These are phyloP conservation scores for Crossoptilon crossoptilon DNA, from an alignment of 2,797 vertebrate genomes.

Conservation along the genomic window DNA sequence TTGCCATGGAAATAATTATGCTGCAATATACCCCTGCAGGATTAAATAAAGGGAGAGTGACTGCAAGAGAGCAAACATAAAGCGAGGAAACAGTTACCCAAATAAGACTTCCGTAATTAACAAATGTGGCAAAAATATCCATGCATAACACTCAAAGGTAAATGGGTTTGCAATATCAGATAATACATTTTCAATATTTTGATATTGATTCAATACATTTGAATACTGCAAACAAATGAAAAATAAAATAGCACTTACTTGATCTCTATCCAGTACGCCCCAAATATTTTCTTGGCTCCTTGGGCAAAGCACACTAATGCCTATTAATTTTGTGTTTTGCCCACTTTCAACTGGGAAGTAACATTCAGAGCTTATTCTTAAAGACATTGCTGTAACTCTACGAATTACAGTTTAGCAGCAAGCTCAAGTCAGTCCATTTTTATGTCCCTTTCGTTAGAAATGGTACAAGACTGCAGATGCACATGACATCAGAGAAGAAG, in stretches of 20 bases:
- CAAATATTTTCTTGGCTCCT: neutral
- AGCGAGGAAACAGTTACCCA: conserved; percentile 4
- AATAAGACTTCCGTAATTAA: conserved; percentile 13
- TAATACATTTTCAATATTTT: neutral
- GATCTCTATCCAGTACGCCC: neutral
- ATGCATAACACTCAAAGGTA: neutral
- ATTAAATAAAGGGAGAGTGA: conserved; percentile 61
- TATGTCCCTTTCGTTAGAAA: neutral
- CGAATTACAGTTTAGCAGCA: neutral
- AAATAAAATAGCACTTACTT: neutral
- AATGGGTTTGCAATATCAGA: neutral
- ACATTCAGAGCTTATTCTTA: neutral
- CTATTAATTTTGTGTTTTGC: neutral
- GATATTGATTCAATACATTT: too few relatives aligned
- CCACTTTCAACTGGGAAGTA: neutral
- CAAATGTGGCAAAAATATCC: neutral
- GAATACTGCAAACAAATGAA: neutral
- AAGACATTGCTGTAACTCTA: neutral
- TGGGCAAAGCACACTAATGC: neutral
- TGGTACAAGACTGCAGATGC: neutral
- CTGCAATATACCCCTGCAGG: conserved; percentile 60
- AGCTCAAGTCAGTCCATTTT: neutral
- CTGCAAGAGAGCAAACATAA: conserved; percentile 49
- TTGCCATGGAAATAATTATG: conserved; percentile 74
- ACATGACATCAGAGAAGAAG: neutral